These are phyloP conservation scores for Papio anubis DNA, from an alignment of 2,113 vertebrate genomes.

Conservation along the genomic window DNA sequence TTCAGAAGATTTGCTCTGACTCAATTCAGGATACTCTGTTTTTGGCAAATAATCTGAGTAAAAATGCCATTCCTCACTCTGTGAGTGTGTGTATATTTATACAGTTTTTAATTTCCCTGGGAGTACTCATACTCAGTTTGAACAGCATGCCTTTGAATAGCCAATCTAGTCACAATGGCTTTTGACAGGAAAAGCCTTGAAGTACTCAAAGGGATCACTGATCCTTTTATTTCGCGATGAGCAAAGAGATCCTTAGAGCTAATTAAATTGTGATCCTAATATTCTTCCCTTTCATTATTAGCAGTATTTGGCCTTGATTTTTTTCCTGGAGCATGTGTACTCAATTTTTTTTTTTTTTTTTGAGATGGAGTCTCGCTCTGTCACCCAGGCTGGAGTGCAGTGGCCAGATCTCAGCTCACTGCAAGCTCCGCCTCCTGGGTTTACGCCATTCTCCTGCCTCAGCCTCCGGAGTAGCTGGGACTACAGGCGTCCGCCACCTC, in stretches of 20 bases:
- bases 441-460: too few relatives aligned
- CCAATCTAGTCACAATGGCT: neutral
- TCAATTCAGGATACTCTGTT: neutral
- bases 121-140: neutral
- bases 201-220: neutral
- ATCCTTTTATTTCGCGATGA: neutral
- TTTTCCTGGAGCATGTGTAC: neutral
- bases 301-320: neutral
- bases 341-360: neutral
- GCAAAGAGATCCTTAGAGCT: neutral
- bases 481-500: too few relatives aligned
- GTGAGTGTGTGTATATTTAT: neutral
- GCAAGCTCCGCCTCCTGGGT: too few relatives aligned
- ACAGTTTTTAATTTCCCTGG: neutral
- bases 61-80: neutral
- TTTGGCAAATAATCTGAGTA: neutral
- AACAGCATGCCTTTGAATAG: neutral
- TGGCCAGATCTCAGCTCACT: too few relatives aligned
- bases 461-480: too few relatives aligned
- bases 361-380: too few relatives aligned
- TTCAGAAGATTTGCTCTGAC: neutral
- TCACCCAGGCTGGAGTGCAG: too few relatives aligned
- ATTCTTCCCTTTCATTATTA: neutral
- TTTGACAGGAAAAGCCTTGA: neutral
- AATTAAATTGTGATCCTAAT: neutral